Percentiles rank a stretch among this genome's conserved stretches.
These are phyloP conservation scores for Notechis scutatus DNA, from an alignment of 2,113 vertebrate genomes.

Conservation along the genomic window DNA sequence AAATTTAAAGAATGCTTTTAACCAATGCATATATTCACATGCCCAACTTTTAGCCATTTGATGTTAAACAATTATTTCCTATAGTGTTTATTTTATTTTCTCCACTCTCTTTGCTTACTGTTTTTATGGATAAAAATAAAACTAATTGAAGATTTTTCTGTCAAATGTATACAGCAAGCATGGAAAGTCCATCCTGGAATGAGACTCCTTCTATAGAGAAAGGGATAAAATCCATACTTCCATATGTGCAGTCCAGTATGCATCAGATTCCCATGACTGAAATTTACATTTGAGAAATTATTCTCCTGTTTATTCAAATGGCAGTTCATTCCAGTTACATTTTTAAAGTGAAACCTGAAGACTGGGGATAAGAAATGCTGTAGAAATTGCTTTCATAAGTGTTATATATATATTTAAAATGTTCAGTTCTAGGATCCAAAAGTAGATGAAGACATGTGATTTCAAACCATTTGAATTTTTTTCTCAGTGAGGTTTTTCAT, in stretches of 20 bases:
- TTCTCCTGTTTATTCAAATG: background rate
- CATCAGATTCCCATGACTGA: too few relatives aligned
- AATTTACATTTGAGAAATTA: background rate
- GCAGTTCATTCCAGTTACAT: background rate
- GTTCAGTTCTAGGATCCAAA: background rate
- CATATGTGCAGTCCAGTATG: background rate
- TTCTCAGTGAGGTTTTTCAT: background rate
- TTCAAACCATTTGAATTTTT: background rate
- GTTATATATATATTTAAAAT: background rate
- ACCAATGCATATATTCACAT: background rate
- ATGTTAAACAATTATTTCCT: too few relatives aligned
- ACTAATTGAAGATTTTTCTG: too few relatives aligned
- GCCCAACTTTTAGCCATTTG: background rate
- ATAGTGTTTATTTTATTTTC: too few relatives aligned
- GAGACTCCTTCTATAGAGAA: background rate
- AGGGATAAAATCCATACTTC: background rate
- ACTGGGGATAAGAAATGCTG: background rate
- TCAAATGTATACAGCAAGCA: too few relatives aligned
- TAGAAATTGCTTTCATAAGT: background rate
- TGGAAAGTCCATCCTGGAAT: background rate
- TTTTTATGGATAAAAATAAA: too few relatives aligned
- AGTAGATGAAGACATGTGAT: background rate
- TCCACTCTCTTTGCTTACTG: too few relatives aligned
- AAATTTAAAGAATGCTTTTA: background rate
- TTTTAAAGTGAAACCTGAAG: background rate